A percentile compares a stretch with the other conserved stretches of the same genome.
Evolutionary conservation across 2,888 invertebrate species (phyloP).

Genomic region (Leptodirus hochenwartii): DNA sequence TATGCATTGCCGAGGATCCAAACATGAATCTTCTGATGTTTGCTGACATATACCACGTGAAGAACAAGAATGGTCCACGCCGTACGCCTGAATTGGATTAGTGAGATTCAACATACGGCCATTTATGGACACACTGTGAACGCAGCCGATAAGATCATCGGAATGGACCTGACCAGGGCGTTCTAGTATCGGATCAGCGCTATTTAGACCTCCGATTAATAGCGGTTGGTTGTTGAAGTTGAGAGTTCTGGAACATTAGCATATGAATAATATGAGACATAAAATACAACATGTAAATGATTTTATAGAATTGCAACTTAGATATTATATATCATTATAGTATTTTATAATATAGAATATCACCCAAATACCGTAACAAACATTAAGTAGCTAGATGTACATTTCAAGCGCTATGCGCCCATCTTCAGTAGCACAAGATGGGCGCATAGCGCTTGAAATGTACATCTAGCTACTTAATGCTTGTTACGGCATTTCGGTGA

Average conservation of each 20-base stretch:
- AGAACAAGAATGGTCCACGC: slow-evolving; percentile 59
- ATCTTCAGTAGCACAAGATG: too few species aligned
- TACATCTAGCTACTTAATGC: too few species aligned
- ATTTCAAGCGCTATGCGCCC: too few species aligned
- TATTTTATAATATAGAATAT: too few species aligned
- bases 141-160: slow-evolving; percentile 86
- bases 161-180: slow-evolving; percentile 79
- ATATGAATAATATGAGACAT: too few species aligned
- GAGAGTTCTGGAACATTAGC: slow-evolving; percentile 59
- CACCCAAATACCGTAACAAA: too few species aligned
- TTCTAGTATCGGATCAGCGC: slow-evolving; percentile 73
- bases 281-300: too few species aligned
- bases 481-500: too few species aligned
- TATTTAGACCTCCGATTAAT: slow-evolving; percentile 67
- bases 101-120: slow-evolving; percentile 69
- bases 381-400: too few species aligned
- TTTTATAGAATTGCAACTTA: too few species aligned
- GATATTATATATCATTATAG: too few species aligned
- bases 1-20: slow-evolving; percentile 50
- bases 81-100: slow-evolving; percentile 51
- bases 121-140: slow-evolving; percentile 79
- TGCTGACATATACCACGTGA: slow-evolving; percentile 43
- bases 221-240: slow-evolving; percentile 83
- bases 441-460: too few species aligned
- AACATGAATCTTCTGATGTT: slow-evolving; percentile 32